Evolutionary conservation across 64 coral and sea anemone species (phyloP).

Genomic region (Dendronephthya gigantea): DNA sequence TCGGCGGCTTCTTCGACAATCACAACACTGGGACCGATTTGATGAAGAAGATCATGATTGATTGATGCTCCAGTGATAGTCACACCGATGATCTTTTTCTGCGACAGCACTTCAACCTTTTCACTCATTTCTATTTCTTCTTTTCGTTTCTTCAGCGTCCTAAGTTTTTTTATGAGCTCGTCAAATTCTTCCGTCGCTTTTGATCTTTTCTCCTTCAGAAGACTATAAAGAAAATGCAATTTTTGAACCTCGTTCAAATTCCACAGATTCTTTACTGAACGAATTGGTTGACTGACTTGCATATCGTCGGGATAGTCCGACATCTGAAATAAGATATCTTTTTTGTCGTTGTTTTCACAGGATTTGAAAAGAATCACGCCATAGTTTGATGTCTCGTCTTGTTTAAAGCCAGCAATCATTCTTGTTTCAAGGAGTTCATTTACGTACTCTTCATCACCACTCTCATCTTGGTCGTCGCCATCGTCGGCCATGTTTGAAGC

Average conservation of each 20-base stretch:
- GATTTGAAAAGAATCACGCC: background rate
- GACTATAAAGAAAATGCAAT: background rate
- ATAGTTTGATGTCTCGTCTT: background rate
- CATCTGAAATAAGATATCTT: background rate
- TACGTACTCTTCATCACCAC: background rate
- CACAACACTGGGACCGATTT: slow-evolving; percentile 23
- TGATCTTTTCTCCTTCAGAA: background rate
- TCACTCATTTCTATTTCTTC: background rate
- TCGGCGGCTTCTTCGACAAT: slow-evolving; percentile 62
- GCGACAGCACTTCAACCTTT: background rate
- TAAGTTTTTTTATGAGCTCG: background rate
- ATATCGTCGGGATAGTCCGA: background rate
- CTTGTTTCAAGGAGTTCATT: background rate
- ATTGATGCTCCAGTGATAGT: background rate
- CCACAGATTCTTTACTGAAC: background rate
- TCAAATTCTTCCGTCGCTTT: background rate
- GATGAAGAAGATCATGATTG: slow-evolving; percentile 2
- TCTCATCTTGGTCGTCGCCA: background rate
- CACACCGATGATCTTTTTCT: background rate
- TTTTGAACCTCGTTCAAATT: background rate
- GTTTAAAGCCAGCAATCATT: background rate
- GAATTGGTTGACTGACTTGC: background rate
- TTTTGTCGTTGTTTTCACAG: background rate
- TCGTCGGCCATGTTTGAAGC: background rate
- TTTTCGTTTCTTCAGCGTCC: background rate